Conservation (phyloP, 1,140 invertebrate species). For the Venturia canescens region DNA sequence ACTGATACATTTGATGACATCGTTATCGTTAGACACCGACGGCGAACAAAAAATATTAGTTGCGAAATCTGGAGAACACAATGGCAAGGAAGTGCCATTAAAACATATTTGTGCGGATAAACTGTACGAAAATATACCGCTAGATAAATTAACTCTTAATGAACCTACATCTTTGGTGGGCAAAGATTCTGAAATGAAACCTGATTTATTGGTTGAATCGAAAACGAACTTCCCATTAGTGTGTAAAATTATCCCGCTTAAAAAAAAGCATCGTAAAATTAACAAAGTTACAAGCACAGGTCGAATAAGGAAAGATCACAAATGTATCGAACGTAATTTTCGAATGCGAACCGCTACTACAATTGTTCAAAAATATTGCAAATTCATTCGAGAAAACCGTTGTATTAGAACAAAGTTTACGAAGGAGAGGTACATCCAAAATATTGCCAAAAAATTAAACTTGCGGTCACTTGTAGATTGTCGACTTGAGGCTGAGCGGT, state of each 20-base stretch:
- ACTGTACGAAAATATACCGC: neutral
- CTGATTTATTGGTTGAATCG: too few relatives aligned
- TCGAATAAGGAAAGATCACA: neutral
- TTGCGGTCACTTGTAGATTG: neutral
- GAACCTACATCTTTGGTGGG: too few relatives aligned
- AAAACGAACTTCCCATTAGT: too few relatives aligned
- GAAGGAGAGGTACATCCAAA: constrained; percentile 3
- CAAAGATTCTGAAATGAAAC: too few relatives aligned
- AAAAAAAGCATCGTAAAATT: neutral
- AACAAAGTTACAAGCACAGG: neutral
- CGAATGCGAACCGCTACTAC: neutral
- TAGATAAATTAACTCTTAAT: too few relatives aligned
- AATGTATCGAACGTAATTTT: neutral
- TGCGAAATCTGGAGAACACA: neutral
- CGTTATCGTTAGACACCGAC: too few relatives aligned
- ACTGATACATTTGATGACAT: too few relatives aligned
- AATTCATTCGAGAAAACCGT: neutral
- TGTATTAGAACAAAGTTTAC: constrained; percentile 5
- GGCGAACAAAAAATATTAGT: neutral
- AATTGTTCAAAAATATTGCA: constrained; percentile 5
- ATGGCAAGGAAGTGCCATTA: neutral
- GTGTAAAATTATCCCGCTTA: too few relatives aligned
- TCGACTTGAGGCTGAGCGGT: constrained; percentile 8
- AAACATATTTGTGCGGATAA: neutral
- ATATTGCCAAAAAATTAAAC: neutral